Evolutionary conservation across 2,797 vertebrate genomes (phyloP).

Genomic region (Gambelia wislizenii): DNA sequence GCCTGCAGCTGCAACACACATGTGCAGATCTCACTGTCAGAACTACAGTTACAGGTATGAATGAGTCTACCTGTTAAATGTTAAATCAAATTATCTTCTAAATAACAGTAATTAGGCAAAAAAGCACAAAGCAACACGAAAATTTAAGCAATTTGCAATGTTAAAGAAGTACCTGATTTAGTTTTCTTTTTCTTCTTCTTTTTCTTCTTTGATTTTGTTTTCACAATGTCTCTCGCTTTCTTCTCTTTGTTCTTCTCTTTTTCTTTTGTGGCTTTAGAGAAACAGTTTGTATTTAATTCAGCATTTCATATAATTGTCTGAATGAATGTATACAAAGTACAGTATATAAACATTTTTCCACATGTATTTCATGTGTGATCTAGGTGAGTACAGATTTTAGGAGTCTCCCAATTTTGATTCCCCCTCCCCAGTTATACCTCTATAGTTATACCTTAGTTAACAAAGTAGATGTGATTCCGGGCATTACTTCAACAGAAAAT

Average conservation of each 20-base stretch:
- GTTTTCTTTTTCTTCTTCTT: slow-evolving; percentile 92
- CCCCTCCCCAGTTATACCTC: too few relatives aligned
- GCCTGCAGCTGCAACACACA: neutral
- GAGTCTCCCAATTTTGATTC: neutral
- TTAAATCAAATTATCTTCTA: neutral
- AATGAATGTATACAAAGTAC: neutral
- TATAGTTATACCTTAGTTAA: too few relatives aligned
- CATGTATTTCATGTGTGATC: neutral
- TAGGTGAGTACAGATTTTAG: neutral
- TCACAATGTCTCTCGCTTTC: slow-evolving; percentile 88
- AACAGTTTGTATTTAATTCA: neutral
- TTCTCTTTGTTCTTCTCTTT: slow-evolving; percentile 83
- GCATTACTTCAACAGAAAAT: too few relatives aligned
- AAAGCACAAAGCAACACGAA: neutral
- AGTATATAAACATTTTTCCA: neutral
- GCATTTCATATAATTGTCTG: neutral
- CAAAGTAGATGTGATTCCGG: too few relatives aligned
- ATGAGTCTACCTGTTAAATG: neutral
- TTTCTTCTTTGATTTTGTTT: slow-evolving; percentile 92
- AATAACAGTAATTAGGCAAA: neutral
- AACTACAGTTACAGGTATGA: neutral
- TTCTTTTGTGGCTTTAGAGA: slow-evolving; percentile 82
- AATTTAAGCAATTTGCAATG: neutral
- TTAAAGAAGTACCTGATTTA: slow-evolving; percentile 83
- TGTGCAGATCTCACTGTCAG: neutral